Percentiles rank a stretch among this genome's conserved stretches.
Conservation (phyloP, 1,140 invertebrate genomes). For the Cepaea nemoralis region DNA sequence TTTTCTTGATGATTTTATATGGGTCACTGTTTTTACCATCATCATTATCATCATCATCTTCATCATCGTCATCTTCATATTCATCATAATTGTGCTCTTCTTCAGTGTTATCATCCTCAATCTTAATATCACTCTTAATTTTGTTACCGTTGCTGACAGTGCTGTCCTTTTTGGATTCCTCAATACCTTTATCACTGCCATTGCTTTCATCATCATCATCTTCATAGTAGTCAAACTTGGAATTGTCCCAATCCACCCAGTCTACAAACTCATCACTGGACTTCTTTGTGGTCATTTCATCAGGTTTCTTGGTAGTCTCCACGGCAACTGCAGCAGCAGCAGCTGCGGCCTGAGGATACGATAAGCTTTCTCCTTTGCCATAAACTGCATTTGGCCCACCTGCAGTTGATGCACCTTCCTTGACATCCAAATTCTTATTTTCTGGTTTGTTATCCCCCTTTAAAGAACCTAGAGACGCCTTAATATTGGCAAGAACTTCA, state of each 20-base stretch:
- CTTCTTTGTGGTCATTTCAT: not conserved
- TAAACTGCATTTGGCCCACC: not conserved
- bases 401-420: too few relatives aligned
- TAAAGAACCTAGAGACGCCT: not conserved
- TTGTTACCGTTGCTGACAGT: not conserved
- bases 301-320: not conserved
- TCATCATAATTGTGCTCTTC: slow-evolving; percentile 22
- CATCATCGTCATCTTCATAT: slow-evolving; percentile 16
- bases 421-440: not conserved
- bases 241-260: slow-evolving; percentile 27
- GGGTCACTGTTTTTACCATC: slow-evolving; percentile 42
- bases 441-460: not conserved
- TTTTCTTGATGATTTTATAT: slow-evolving; percentile 37
- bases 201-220: slow-evolving; percentile 13
- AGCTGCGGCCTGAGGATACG: too few relatives aligned
- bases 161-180: not conserved
- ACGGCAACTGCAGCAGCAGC: not conserved
- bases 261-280: slow-evolving; percentile 22
- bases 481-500: not conserved
- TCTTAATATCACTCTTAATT: not conserved
- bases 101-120: slow-evolving; percentile 15
- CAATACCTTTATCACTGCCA: not conserved
- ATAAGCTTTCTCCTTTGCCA: not conserved
- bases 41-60: not conserved
- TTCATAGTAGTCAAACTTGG: slow-evolving; percentile 25